These are phyloP conservation scores for Silvanus unidentatus DNA, from an alignment of 2,888 invertebrate genomes.

Conservation along the genomic window DNA sequence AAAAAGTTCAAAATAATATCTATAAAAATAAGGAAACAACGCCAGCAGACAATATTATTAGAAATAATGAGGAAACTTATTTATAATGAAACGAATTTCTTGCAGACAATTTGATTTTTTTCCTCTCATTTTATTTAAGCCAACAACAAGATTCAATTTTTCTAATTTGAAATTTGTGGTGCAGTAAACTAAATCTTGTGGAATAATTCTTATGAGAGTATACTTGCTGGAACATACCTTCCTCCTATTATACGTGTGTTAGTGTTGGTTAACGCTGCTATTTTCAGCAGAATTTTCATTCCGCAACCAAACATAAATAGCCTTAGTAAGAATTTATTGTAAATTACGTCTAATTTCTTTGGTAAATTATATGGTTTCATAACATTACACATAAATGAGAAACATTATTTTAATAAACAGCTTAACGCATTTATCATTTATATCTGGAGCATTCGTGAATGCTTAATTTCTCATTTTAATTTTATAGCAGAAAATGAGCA, in stretches of 20 bases:
- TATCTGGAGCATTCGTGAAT: conserved; percentile 1
- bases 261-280: neutral
- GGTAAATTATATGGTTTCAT: conserved; percentile 6
- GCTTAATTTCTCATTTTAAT: conserved; percentile 2
- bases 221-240: neutral
- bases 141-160: too few species aligned
- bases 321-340: conserved; percentile 17
- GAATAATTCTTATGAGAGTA: neutral
- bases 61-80: too few species aligned
- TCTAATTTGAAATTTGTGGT: too few species aligned
- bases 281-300: conserved; percentile 13
- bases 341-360: conserved; percentile 17
- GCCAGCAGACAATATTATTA: too few species aligned
- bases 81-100: too few species aligned
- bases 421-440: conserved; percentile 5
- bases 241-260: neutral
- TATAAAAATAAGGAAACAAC: too few species aligned
- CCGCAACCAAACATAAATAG: conserved; percentile 17
- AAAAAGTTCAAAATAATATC: too few species aligned
- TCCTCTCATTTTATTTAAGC: too few species aligned
- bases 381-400: conserved; percentile 7
- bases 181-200: neutral
- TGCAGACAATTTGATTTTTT: too few species aligned
- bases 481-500: conserved; percentile 3
- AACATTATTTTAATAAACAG: conserved; percentile 6